These are phyloP conservation scores for Eupsilia transversa DNA, from an alignment of 2,888 invertebrate genomes.

Conservation along the genomic window DNA sequence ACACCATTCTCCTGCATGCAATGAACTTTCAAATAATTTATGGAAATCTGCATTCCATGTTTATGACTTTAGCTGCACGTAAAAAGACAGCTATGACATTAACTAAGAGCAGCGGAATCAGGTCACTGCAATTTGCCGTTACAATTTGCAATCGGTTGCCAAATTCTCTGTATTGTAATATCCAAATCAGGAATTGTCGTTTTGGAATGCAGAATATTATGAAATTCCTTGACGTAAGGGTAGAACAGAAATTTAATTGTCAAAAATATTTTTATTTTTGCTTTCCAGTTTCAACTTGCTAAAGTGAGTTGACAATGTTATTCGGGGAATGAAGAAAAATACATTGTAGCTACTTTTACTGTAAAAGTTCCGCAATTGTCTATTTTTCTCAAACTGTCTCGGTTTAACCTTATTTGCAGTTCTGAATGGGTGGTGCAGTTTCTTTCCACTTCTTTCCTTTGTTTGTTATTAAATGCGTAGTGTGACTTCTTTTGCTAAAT, in stretches of 20 bases:
- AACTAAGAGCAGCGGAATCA: constrained; percentile 27
- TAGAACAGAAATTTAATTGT: constrained; percentile 35
- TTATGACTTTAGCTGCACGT: background rate
- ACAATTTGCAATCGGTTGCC: constrained; percentile 36
- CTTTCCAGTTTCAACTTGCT: constrained; percentile 10
- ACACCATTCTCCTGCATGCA: background rate
- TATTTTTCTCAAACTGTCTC: constrained; percentile 33
- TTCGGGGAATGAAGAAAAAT: constrained; percentile 27
- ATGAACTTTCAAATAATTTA: background rate
- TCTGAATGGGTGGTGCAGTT: constrained; percentile 9
- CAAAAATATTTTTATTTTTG: constrained; percentile 25
- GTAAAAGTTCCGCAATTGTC: constrained; percentile 30
- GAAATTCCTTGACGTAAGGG: constrained; percentile 4
- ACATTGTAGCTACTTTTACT: constrained; percentile 18
- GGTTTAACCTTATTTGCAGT: constrained; percentile 27
- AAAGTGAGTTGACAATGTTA: constrained; percentile 13
- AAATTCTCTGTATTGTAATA: constrained; percentile 47
- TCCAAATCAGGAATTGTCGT: constrained; percentile 41
- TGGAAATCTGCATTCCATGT: background rate
- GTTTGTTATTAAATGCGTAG: constrained; percentile 10
- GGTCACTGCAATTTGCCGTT: constrained; percentile 36
- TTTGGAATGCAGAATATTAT: constrained; percentile 31
- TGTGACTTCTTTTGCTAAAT: background rate
- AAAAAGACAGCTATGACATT: background rate
- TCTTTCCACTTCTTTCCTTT: constrained; percentile 11